phyloP scores from a whole-genome alignment of 2,113 vertebrate genomes.

The Salvator merianae region DNA sequence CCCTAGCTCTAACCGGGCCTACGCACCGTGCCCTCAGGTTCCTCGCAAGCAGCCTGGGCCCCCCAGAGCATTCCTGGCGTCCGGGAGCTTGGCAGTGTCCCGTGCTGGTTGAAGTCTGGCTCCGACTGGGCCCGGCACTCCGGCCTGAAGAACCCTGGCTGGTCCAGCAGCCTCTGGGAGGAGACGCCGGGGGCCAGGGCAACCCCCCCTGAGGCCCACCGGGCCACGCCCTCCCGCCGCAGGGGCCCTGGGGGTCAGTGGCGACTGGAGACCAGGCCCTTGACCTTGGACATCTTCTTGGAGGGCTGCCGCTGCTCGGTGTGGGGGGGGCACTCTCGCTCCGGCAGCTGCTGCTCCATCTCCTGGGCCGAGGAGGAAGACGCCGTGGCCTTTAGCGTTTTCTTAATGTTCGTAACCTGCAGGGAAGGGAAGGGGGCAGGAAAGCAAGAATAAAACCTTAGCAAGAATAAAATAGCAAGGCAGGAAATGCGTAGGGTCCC shows the following conservation, averaged over 20 bases:
- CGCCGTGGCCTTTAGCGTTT: slow-evolving; percentile 79
- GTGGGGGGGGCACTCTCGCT: slow-evolving; percentile 77
- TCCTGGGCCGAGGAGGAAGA: slow-evolving; percentile 75
- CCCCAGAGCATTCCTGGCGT: not conserved
- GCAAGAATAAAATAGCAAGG: not conserved
- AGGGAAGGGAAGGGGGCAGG: slow-evolving; percentile 38
- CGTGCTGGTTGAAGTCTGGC: slow-evolving; percentile 46
- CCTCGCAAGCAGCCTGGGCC: slow-evolving; percentile 17
- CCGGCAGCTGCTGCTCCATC: slow-evolving; percentile 79
- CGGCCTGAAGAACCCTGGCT: slow-evolving; percentile 46
- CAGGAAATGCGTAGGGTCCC: not conserved
- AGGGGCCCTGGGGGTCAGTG: slow-evolving; percentile 75
- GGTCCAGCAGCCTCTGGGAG: slow-evolving; percentile 74
- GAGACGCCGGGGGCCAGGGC: slow-evolving; percentile 37
- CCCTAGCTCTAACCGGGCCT: slow-evolving; percentile 7
- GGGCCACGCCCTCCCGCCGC: slow-evolving; percentile 56
- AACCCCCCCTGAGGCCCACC: slow-evolving; percentile 31
- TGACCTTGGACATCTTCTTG: slow-evolving; percentile 88
- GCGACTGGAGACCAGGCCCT: slow-evolving; percentile 85
- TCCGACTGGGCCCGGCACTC: slow-evolving; percentile 47
- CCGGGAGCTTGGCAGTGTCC: slow-evolving; percentile 45
- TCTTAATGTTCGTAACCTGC: slow-evolving; percentile 83
- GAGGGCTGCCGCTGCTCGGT: slow-evolving; percentile 81
- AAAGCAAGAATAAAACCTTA: not conserved
- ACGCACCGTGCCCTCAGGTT: slow-evolving; percentile 21